phyloP scores from a whole-genome alignment of 2,888 invertebrate species.

The Drosophila macrospina region DNA sequence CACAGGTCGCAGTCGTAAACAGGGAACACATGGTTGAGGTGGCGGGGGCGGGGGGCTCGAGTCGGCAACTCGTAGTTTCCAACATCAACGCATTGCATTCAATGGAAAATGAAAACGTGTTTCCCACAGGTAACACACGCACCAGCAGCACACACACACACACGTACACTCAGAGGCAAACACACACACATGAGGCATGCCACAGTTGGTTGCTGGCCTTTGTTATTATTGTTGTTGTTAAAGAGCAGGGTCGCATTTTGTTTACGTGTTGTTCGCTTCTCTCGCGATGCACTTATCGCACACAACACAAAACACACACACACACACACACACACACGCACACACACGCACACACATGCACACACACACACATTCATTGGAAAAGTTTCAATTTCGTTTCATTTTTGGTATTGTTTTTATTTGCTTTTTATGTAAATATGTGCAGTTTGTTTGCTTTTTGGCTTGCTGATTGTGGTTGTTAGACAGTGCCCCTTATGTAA shows the following conservation, averaged over 20 bases:
- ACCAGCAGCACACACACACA: not conserved
- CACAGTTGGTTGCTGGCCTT: slow-evolving; percentile 57
- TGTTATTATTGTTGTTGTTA: slow-evolving; percentile 34
- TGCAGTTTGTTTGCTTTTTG: slow-evolving; percentile 37
- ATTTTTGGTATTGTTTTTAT: slow-evolving; percentile 57
- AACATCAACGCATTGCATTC: slow-evolving; percentile 15
- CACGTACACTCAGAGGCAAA: not conserved
- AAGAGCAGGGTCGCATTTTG: slow-evolving; percentile 49
- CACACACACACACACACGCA: slow-evolving; percentile 5
- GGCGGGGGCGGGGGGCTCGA: not conserved
- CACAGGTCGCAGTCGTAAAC: not conserved
- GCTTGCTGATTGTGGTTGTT: slow-evolving; percentile 24
- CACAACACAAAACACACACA: not conserved
- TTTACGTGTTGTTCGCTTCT: slow-evolving; percentile 26
- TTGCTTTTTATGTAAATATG: slow-evolving; percentile 54
- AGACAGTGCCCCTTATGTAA: slow-evolving; percentile 17
- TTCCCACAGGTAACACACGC: slow-evolving; percentile 69
- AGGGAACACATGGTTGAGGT: slow-evolving; percentile 12
- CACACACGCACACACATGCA: slow-evolving; percentile 2
- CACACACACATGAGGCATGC: slow-evolving; percentile 12
- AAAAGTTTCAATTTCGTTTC: slow-evolving; percentile 44
- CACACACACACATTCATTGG: slow-evolving; percentile 33
- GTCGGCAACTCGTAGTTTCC: not conserved
- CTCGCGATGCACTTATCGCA: not conserved
- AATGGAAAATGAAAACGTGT: slow-evolving; percentile 64